Evolutionary conservation across 2,888 invertebrate species (phyloP).

Genomic region (Acrobeloides nanus): DNA sequence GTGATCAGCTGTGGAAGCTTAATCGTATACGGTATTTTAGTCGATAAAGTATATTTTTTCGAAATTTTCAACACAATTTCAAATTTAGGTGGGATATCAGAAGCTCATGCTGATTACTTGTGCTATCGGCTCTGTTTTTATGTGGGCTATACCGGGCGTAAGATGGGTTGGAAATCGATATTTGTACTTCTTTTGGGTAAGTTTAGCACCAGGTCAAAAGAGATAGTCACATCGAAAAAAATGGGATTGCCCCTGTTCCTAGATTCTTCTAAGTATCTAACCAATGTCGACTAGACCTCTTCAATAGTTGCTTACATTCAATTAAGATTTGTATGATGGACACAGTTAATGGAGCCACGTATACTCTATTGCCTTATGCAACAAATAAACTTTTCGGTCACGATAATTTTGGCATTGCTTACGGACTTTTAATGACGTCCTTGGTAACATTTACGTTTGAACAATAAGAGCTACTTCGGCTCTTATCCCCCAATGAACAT

Average conservation of each 20-base stretch:
- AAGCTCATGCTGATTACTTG: conserved; percentile 42
- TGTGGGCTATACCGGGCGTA: conserved; percentile 35
- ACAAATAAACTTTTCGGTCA: conserved; percentile 40
- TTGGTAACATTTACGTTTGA: too few species aligned
- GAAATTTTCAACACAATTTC: too few species aligned
- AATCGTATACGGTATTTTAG: conserved; percentile 40
- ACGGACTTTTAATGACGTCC: conserved; percentile 38
- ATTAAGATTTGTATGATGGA: conserved; percentile 42
- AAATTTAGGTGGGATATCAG: conserved; percentile 38
- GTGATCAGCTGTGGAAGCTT: conserved; percentile 44
- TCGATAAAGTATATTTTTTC: conserved; percentile 28
- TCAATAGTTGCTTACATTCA: too few species aligned
- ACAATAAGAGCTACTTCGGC: too few species aligned
- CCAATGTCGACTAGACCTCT: too few species aligned
- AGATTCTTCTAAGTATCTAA: too few species aligned
- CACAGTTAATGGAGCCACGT: conserved; percentile 42
- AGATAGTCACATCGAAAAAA: too few species aligned
- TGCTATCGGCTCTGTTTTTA: conserved; percentile 34
- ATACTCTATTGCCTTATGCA: conserved; percentile 41
- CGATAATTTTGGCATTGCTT: conserved; percentile 41
- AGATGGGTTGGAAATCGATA: conserved; percentile 21
- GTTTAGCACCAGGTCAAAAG: too few species aligned
- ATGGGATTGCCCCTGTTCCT: too few species aligned
- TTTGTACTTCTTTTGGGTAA: too few species aligned
- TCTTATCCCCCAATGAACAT: too few species aligned